Evolutionary conservation across 2,113 vertebrate species (phyloP).

Genomic region (Ranitomeya variabilis): DNA sequence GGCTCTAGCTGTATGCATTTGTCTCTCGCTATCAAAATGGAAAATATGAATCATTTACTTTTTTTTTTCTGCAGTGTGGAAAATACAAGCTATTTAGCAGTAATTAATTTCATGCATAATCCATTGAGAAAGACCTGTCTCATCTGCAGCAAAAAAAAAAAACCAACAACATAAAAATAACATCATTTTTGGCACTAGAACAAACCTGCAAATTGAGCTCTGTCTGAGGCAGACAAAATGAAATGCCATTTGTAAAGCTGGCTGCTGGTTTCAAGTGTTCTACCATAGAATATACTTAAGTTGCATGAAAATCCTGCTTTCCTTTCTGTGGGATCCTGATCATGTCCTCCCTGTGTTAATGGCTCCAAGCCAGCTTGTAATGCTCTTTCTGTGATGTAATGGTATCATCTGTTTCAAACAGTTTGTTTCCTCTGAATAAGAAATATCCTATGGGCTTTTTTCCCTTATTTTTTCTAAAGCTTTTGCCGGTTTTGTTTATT

Average conservation of each 20-base stretch:
- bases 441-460: conserved; percentile 35
- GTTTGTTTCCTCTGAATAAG: conserved; percentile 38
- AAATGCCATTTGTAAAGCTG: conserved; percentile 12
- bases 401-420: conserved; percentile 21
- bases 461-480: not conserved
- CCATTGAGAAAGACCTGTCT: not conserved
- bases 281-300: conserved; percentile 22
- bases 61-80: not conserved
- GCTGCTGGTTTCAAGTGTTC: conserved; percentile 10
- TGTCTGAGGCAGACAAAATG: conserved; percentile 19
- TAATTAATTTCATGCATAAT: conserved; percentile 36
- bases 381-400: conserved; percentile 38
- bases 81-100: conserved; percentile 42
- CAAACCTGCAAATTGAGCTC: conserved; percentile 17
- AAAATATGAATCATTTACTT: not conserved
- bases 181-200: conserved; percentile 23
- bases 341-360: conserved; percentile 8
- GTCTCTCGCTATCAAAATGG: not conserved
- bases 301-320: conserved; percentile 34
- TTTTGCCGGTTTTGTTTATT: conserved; percentile 39
- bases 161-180: not conserved
- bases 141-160: not conserved
- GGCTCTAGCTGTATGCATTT: no score
- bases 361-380: conserved; percentile 38
- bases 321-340: not conserved